phyloP scores from a whole-genome alignment of 1,140 invertebrate species.

The Atta colombica region DNA sequence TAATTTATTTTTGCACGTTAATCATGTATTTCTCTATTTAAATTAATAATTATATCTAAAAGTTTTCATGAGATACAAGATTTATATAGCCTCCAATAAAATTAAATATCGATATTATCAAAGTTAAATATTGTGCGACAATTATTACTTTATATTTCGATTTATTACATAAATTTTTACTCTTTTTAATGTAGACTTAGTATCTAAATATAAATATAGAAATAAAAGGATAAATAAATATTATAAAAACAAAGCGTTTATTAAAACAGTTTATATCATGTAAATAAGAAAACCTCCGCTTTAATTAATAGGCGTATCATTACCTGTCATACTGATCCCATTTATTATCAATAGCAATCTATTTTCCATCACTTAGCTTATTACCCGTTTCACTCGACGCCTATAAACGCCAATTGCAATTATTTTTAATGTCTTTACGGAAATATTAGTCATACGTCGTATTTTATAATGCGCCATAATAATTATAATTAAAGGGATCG shows the following conservation, averaged over 20 bases:
- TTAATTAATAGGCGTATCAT: conserved; percentile 18
- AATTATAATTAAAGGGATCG: conserved; percentile 56
- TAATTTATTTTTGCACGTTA: neutral
- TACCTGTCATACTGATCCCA: conserved; percentile 21
- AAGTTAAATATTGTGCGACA: neutral
- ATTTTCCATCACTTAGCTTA: conserved; percentile 10
- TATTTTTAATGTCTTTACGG: conserved; percentile 50
- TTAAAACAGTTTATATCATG: neutral
- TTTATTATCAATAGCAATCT: conserved; percentile 22
- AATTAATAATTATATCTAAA: neutral
- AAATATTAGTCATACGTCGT: conserved; percentile 51
- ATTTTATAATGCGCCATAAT: conserved; percentile 48
- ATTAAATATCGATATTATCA: neutral
- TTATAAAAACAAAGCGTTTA: neutral
- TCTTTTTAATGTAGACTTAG: neutral
- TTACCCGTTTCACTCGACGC: conserved; percentile 18
- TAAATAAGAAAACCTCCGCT: neutral
- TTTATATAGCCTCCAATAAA: neutral
- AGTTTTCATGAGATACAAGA: neutral
- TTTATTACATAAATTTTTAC: neutral
- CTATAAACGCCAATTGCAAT: conserved; percentile 19
- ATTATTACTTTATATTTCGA: neutral
- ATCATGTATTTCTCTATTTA: neutral
- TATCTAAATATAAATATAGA: neutral
- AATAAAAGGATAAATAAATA: neutral